Conservation (phyloP, 2,797 vertebrate species). For the Eremophila alpestris region DNA sequence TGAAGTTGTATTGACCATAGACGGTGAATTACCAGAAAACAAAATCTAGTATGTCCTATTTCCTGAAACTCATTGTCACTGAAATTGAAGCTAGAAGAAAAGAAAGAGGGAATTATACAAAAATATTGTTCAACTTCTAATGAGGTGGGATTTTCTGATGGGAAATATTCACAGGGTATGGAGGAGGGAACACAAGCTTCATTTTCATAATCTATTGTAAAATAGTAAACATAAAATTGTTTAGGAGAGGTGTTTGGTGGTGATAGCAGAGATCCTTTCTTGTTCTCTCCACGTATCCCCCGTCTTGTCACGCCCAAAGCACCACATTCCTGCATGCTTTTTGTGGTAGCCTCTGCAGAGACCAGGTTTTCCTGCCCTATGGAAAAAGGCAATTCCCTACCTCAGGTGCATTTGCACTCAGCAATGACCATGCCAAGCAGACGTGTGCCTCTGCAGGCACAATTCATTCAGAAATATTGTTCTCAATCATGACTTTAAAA, state of each 20-base stretch:
- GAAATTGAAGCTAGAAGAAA: not conserved
- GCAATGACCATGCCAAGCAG: not conserved
- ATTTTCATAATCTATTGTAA: not conserved
- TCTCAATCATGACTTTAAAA: not conserved
- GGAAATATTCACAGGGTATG: not conserved
- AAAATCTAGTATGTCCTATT: not conserved
- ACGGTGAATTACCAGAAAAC: not conserved
- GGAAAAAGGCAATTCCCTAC: not conserved
- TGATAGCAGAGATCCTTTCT: not conserved
- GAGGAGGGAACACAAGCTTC: not conserved
- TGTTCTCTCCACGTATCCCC: not conserved
- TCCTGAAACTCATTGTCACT: not conserved
- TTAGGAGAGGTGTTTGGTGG: not conserved
- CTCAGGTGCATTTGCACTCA: accelerated
- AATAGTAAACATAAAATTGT: not conserved
- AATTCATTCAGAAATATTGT: not conserved
- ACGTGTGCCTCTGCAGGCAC: not conserved
- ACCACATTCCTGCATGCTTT: not conserved
- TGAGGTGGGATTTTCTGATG: not conserved
- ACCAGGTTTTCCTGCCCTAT: not conserved
- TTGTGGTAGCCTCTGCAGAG: not conserved
- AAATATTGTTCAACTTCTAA: not conserved
- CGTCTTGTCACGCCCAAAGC: not conserved
- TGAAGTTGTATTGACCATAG: not conserved
- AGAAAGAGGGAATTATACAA: not conserved